Evolutionary conservation across 2,888 invertebrate genomes (phyloP).

Genomic region (Acanthosepion lycidas): DNA sequence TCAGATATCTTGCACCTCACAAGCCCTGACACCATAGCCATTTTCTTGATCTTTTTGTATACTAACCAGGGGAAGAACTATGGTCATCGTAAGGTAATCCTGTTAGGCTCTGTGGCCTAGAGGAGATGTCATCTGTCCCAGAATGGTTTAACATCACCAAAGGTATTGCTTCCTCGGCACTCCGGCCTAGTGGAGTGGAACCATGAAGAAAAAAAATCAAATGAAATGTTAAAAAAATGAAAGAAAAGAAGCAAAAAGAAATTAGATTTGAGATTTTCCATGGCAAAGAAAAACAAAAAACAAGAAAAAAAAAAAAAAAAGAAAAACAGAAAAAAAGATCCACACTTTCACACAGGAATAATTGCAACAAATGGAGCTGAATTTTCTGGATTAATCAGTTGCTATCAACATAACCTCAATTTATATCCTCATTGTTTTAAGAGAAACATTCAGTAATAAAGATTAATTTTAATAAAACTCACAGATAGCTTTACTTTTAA

Average conservation of each 20-base stretch:
- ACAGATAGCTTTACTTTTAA: too few species aligned
- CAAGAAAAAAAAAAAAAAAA: too few species aligned
- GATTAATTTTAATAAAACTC: too few species aligned
- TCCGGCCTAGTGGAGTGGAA: slow-evolving; percentile 60
- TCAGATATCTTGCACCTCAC: not conserved
- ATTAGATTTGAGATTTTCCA: not conserved
- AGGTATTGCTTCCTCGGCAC: slow-evolving; percentile 72
- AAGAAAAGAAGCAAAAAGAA: not conserved
- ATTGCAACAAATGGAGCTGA: too few species aligned
- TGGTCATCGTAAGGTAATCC: slow-evolving; percentile 40
- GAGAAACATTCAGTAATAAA: too few species aligned
- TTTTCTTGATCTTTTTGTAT: not conserved
- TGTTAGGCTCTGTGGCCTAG: slow-evolving; percentile 43
- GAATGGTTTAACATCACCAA: slow-evolving; percentile 73
- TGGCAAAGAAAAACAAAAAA: too few species aligned
- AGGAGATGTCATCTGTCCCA: slow-evolving; percentile 58
- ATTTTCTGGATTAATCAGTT: too few species aligned
- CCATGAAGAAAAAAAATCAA: slow-evolving; percentile 49
- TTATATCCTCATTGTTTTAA: too few species aligned
- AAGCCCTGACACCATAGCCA: not conserved
- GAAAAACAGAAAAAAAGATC: too few species aligned
- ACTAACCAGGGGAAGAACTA: slow-evolving; percentile 42
- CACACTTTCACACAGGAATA: too few species aligned
- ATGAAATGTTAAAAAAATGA: slow-evolving; percentile 49
- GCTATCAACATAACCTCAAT: too few species aligned